phyloP scores from a whole-genome alignment of 2,888 invertebrate species.

The Tubulanus polymorphus region DNA sequence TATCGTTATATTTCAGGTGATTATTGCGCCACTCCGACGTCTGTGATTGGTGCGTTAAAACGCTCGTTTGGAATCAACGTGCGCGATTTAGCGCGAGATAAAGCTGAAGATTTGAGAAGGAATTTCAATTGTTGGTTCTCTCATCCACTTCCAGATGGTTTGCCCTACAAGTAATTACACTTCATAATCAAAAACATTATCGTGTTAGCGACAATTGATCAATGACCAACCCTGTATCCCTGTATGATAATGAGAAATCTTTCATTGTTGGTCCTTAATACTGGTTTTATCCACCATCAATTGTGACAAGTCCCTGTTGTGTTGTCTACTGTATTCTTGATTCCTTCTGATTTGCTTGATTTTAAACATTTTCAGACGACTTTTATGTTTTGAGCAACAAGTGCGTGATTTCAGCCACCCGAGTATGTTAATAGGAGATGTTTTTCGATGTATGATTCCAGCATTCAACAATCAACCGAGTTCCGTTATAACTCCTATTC shows the following conservation, averaged over 20 bases:
- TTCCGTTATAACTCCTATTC: conserved; percentile 44
- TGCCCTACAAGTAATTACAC: conserved; percentile 35
- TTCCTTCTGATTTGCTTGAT: too few relatives aligned
- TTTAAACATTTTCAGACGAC: conserved; percentile 14
- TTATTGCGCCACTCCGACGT: conserved; percentile 28
- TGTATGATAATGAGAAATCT: too few relatives aligned
- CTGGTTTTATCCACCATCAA: too few relatives aligned
- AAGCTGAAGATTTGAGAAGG: conserved; percentile 39
- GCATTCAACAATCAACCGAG: conserved; percentile 41
- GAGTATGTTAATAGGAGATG: conserved; percentile 31
- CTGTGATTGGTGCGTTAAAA: conserved; percentile 38
- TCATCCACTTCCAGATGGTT: conserved; percentile 23
- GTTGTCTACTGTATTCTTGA: neutral
- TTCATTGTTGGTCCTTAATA: too few relatives aligned
- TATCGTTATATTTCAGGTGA: conserved; percentile 27
- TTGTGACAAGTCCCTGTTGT: conserved; percentile 10
- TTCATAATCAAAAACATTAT: too few relatives aligned
- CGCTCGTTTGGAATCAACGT: conserved; percentile 33
- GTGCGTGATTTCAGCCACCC: conserved; percentile 11
- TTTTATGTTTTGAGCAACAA: conserved; percentile 22
- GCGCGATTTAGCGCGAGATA: conserved; percentile 26
- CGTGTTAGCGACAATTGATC: too few relatives aligned
- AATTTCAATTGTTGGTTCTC: conserved; percentile 49
- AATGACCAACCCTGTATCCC: too few relatives aligned
- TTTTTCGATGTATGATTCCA: conserved; percentile 47